A percentile compares a stretch with the other conserved stretches of the same genome.
Conservation (phyloP, 2,888 invertebrate species). For the Entomobrya multifasciata region DNA sequence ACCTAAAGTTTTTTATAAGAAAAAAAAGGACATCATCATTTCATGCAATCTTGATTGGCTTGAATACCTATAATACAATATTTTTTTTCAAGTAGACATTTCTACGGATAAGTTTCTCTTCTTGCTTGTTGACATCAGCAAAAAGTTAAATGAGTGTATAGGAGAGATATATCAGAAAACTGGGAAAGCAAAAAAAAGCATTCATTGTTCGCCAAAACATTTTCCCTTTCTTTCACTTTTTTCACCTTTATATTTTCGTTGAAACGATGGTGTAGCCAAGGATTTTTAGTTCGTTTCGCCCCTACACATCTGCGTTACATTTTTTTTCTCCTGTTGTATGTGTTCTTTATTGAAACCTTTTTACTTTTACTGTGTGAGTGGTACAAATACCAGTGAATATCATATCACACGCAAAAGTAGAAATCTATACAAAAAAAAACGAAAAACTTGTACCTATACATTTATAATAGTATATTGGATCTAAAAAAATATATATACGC, state of each 20-base stretch:
- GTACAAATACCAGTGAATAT: background rate
- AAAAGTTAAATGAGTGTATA: constrained; percentile 37
- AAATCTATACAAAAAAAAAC: background rate
- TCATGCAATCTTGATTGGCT: background rate
- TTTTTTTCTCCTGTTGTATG: background rate
- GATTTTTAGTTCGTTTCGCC: too few relatives aligned
- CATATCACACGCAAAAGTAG: background rate
- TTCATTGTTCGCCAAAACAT: constrained; percentile 10
- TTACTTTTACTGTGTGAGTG: background rate
- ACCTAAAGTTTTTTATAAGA: too few relatives aligned
- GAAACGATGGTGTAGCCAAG: too few relatives aligned
- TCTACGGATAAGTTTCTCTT: background rate
- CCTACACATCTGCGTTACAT: background rate
- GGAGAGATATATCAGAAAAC: constrained; percentile 37
- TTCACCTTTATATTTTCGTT: too few relatives aligned
- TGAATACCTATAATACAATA: background rate
- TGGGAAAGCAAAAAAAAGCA: background rate
- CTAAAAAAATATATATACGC: too few relatives aligned
- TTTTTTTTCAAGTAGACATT: background rate
- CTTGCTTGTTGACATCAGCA: constrained; percentile 38
- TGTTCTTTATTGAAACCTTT: background rate
- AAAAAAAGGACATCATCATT: background rate
- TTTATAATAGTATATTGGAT: too few relatives aligned
- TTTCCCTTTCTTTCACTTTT: background rate
- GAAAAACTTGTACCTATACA: too few relatives aligned